Evolutionary conservation across 2,113 vertebrate species (phyloP), one percentile per base, ranked within the genome.

Genomic region (Tiliqua scincoides): DNA sequence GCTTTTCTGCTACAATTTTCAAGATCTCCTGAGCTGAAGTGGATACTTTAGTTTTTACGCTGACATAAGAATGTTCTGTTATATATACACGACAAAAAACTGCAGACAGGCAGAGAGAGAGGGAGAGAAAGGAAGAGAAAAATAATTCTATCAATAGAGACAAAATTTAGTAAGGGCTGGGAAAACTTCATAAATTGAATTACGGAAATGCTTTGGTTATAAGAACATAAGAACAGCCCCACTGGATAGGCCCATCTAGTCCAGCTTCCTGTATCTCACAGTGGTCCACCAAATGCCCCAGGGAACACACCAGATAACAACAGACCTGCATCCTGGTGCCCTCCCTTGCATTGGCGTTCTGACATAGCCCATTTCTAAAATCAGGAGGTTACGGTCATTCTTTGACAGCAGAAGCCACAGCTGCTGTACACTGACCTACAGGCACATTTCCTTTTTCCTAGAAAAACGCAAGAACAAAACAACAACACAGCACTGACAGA

Each of bases 81-180:
- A 99, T 92, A 68, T 99, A 98, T 61, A 99, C 97, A 1, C 97
- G 98, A 90, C 98, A 99, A 94, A 99, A 96, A 91, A 97, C 99
- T 99, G 96, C 82, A 86, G 71, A 92, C 81, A 84, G 79, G 96
- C 82, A 86, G 71, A 92, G 81, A 84, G 79, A 84, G 18, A 84
- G 79, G 96, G 81, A 86, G 71, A 92, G 81, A 84, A 78, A 84
- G 18, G 61, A 62, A 61, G 94, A 65, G 92, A 21, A 80, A 93
- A 57, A 84, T 30, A 27, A 0, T 5, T 83, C 89, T 61, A 91
- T 85, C 17, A 87, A 20, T 0, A 62, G 70, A 79, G 70, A 79
- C 70, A 83, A 10, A 61, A 21, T 63, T 40, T n/a, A 78, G 14
- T 6, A 21, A 0, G 17, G 83, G 57, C 32, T 30, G 1, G 2